Evolutionary conservation across 2,888 invertebrate genomes (phyloP).

Genomic region (Nemurella pictetii): DNA sequence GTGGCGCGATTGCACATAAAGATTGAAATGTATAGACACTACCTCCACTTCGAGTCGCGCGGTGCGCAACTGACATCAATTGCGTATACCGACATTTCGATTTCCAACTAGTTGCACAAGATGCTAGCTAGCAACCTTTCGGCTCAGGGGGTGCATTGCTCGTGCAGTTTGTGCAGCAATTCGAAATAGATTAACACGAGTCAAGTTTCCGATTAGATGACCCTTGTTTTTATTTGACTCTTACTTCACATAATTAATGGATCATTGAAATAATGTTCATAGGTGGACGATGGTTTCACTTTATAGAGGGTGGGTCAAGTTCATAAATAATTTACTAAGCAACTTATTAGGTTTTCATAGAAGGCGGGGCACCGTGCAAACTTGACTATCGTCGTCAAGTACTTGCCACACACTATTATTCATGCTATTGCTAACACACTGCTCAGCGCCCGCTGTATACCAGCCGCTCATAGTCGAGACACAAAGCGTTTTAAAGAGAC

Average conservation of each 20-base stretch:
- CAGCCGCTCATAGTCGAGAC: not conserved
- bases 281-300: not conserved
- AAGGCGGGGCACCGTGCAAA: not conserved
- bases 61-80: too few species aligned
- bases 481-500: not conserved
- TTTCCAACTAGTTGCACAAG: not conserved
- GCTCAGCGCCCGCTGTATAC: not conserved
- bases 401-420: conserved; percentile 9
- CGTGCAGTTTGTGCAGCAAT: too few species aligned
- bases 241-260: not conserved
- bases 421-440: conserved; percentile 12
- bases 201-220: not conserved
- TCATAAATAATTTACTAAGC: conserved; percentile 41
- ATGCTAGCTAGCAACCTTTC: not conserved
- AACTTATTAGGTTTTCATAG: conserved; percentile 40
- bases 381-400: conserved; percentile 16
- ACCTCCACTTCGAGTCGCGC: too few species aligned
- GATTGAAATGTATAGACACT: not conserved
- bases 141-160: too few species aligned
- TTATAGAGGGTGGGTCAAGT: conserved; percentile 28
- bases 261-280: not conserved
- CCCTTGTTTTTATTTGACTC: not conserved
- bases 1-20: not conserved
- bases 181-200: not conserved
- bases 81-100: not conserved